These are phyloP conservation scores for Chunga burmeisteri DNA, from an alignment of 2,113 vertebrate species.

Conservation along the genomic window DNA sequence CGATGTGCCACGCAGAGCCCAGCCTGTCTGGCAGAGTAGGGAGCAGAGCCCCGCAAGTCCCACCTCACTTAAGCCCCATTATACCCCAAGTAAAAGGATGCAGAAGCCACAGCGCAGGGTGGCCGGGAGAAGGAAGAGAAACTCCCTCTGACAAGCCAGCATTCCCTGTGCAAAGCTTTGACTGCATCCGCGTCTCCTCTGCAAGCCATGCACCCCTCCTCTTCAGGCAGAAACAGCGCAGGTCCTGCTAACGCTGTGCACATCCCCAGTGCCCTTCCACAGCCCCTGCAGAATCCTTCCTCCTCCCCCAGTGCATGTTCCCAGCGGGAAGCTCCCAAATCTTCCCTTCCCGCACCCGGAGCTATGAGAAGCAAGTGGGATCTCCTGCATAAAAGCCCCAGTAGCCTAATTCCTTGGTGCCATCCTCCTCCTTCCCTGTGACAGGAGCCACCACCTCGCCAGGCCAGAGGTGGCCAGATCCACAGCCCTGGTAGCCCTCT, in stretches of 20 bases:
- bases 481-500: fast-evolving
- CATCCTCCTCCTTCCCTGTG: not conserved
- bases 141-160: not conserved
- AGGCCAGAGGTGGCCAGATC: not conserved
- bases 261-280: not conserved
- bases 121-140: not conserved
- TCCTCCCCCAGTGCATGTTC: not conserved
- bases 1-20: not conserved
- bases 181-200: not conserved
- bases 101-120: not conserved
- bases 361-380: not conserved
- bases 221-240: fast-evolving
- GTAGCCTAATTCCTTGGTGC: not conserved
- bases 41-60: not conserved
- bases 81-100: not conserved
- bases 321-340: not conserved
- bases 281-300: not conserved
- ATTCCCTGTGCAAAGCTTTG: not conserved
- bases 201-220: not conserved
- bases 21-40: too few relatives aligned
- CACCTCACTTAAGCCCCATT: not conserved
- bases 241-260: fast-evolving
- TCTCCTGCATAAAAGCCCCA: not conserved
- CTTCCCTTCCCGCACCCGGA: not conserved
- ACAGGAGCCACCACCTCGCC: not conserved